phyloP scores from a whole-genome alignment of 2,888 invertebrate species.

The Pachycephus smyrnensis region DNA sequence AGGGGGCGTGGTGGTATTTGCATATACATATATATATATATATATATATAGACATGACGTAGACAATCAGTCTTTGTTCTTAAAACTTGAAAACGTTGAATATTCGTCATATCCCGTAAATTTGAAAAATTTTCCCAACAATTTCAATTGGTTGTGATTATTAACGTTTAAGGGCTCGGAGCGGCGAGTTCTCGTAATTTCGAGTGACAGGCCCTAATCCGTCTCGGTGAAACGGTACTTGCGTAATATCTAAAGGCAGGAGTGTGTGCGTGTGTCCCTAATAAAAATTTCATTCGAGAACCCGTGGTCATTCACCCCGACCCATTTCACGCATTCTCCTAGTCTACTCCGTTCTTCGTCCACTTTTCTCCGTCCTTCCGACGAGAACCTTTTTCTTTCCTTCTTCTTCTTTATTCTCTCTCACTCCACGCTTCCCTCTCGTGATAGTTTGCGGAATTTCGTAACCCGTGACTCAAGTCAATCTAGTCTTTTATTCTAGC shows the following conservation, averaged over 20 bases:
- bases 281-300: slow-evolving; percentile 49
- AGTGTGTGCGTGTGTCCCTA: slow-evolving; percentile 39
- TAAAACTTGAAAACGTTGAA: neutral
- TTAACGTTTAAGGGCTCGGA: neutral
- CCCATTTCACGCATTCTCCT: slow-evolving; percentile 37
- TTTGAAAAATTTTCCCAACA: neutral
- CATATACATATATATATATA: too few relatives aligned
- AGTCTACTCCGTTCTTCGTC: slow-evolving; percentile 25
- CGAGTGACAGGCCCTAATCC: slow-evolving; percentile 18
- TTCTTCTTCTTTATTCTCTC: slow-evolving; percentile 13
- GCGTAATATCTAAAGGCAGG: slow-evolving; percentile 32
- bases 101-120: too few relatives aligned
- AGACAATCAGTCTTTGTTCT: neutral
- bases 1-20: too few relatives aligned
- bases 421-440: neutral
- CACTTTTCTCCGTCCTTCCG: slow-evolving; percentile 20
- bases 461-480: neutral
- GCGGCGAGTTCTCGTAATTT: neutral
- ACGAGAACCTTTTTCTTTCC: neutral
- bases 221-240: slow-evolving; percentile 31
- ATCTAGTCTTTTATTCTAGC: neutral
- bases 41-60: too few relatives aligned
- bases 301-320: slow-evolving; percentile 50
- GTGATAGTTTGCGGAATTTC: neutral
- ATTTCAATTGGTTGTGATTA: neutral